phyloP scores from a whole-genome alignment of 2,113 vertebrate species.

The Hemicordylus capensis region DNA sequence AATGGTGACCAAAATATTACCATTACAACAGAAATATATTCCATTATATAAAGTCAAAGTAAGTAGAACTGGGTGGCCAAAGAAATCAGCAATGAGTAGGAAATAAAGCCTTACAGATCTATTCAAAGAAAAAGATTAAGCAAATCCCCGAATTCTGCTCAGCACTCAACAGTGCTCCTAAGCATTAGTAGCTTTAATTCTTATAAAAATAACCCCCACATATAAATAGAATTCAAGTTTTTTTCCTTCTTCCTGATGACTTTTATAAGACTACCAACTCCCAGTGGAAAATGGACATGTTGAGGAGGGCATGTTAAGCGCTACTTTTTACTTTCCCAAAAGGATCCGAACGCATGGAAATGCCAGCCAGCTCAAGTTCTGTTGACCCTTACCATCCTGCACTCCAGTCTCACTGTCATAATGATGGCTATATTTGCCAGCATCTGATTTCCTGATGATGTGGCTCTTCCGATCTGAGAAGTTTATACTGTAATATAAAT shows the following conservation, averaged over 20 bases:
- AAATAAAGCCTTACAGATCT: neutral
- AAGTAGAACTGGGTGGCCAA: neutral
- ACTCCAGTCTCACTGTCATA: neutral
- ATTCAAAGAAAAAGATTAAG: neutral
- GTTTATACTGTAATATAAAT: neutral
- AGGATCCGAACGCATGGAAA: neutral
- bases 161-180: neutral
- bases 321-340: constrained; percentile 10
- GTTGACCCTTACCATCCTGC: neutral
- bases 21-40: neutral
- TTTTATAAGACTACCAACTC: neutral
- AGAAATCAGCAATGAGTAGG: neutral
- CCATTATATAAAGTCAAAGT: neutral
- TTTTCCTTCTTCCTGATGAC: neutral
- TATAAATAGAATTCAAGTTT: neutral
- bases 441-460: neutral
- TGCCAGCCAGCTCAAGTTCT: neutral
- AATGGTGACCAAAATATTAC: neutral
- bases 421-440: neutral
- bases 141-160: neutral
- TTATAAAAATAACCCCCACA: neutral
- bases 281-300: neutral
- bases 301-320: neutral
- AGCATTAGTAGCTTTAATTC: neutral
- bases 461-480: neutral